A percentile compares a stretch with the other conserved stretches of the same genome.
Evolutionary conservation across 1,140 invertebrate species (phyloP).

Genomic region (Micrasema minimum): DNA sequence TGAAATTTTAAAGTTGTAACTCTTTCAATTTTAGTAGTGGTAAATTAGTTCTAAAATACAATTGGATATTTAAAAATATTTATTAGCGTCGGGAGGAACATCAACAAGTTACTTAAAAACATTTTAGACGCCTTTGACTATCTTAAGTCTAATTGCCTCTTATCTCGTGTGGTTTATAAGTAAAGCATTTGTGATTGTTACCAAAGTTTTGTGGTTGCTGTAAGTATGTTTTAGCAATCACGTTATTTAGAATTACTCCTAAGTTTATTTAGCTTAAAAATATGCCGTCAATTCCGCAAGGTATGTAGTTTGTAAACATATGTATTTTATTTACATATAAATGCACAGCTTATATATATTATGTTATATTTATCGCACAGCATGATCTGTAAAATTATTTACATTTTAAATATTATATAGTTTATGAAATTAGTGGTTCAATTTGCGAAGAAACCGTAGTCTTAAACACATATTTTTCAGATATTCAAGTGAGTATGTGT

Average conservation of each 20-base stretch:
- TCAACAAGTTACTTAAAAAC: slow-evolving; percentile 36
- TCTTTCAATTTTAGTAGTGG: slow-evolving; percentile 14
- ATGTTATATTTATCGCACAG: slow-evolving; percentile 20
- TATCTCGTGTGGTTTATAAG: not conserved
- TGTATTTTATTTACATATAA: slow-evolving; percentile 20
- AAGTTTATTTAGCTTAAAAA: slow-evolving; percentile 19
- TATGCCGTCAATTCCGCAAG: slow-evolving; percentile 13
- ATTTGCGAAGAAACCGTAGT: too few relatives aligned
- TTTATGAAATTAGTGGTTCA: too few relatives aligned
- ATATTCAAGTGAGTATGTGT: too few relatives aligned
- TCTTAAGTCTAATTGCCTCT: slow-evolving; percentile 3
- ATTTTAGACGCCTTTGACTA: slow-evolving; percentile 36
- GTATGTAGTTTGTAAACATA: slow-evolving; percentile 8
- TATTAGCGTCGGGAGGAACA: slow-evolving; percentile 26
- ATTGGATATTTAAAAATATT: not conserved
- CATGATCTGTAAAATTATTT: not conserved
- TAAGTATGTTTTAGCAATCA: not conserved
- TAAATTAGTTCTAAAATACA: not conserved
- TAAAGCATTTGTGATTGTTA: slow-evolving; percentile 40
- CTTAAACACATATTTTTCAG: too few relatives aligned
- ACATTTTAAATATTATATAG: too few relatives aligned
- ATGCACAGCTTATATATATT: slow-evolving; percentile 20
- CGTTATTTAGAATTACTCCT: too few relatives aligned
- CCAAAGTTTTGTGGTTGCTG: slow-evolving; percentile 42
- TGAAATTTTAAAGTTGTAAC: not conserved